Base-by-base conservation (phyloP, 2,113 vertebrate species). In the Scartelaos histophorus region DNA sequence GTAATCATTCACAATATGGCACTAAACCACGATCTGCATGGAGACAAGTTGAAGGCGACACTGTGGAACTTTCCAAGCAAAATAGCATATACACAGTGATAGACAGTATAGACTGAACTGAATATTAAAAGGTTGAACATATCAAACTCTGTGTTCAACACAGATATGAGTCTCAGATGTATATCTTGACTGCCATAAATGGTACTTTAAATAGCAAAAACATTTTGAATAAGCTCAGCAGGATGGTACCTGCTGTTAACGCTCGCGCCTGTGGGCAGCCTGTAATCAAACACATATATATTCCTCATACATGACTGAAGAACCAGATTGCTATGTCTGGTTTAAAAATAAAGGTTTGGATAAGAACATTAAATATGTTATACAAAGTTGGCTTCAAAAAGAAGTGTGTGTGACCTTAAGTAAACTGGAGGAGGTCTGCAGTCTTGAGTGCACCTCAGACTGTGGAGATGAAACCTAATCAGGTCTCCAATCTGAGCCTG, bases 401-500 rank as follows among this genome's bases (percentile, higher is more conserved):
- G 22, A 29, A 61, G 25, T 15, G 13, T 22, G 22, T 13, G 57
- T 6, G 17, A 68, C 38, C n/a, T 16, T 19, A 62, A 19, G 22
- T 58, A 58, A 34, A 43, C 13, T 0, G 5, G 5, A 54, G 51
- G 53, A 34, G 43, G 0, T 19, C 29, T 25, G 49, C 34, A 34
- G 29, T 62, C 60, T 29, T 35, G 13, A 64, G 34, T 64, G 61
- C 34, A 64, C 61, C 61, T 64, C 58, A 64, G 34, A 64, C 24
- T 3, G 17, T n/a, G 53, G 34, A 71, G 58, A 22, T 17, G 53
- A 25, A 22, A n/a, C 67, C 25, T 62, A 58, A 67, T 65, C 43
- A 29, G 13, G 64, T 66, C 19, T 61, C 38, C 4, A 64, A 24
- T 76, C 62, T 25, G 1, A 43, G 69, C 13, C 15, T 5, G 67